Evolutionary conservation across 2,888 invertebrate species (phyloP), one percentile per base, ranked within the genome.

Genomic region (Germaria angustata): DNA sequence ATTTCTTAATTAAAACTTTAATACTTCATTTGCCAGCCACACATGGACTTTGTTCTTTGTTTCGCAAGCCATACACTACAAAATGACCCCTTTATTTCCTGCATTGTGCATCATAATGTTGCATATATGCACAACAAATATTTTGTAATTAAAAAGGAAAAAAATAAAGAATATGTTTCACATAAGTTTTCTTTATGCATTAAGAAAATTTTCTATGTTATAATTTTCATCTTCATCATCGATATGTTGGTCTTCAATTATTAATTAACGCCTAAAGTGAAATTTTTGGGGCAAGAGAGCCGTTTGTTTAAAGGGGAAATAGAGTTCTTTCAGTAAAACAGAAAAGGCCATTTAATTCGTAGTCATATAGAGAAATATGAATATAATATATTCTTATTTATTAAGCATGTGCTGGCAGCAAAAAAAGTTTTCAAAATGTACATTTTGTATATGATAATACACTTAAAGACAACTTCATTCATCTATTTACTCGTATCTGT

Each of bases 1-100:
- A 55, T 49, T 46, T 71, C n/a, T 51, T 72, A 59, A 61, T 72
- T 17, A 51, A 51, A 73, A 15, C 15, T 41, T 55, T 24, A 53
- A 41, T 72, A 39, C n/a, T 24, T 24, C 22, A 8, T 46, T 65
- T 36, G 17, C 36, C 28, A 7, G 9, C 6, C 20, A 15, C 17
- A n/a, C 20, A 51, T 76, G 76, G 76, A 77, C 59, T 77, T 77
- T 77, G 76, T 17, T 22, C 59, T 2, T 44, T 41, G 6, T 41
- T 28, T 28, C 8, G 7, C 8, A 34, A 55, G 22, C 51, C 15
- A 8, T 2, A 32, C 46, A 20, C 17, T 36, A 28, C 1, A 46
- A 53, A 65, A 65, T 65, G 46, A 65, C 59, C 59, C 32, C 61
- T 68, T 59, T 51, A 57, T 46, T 61, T 61, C 22, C 51, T 61